Evolutionary conservation across 2,113 vertebrate genomes (phyloP).

Genomic region (Austrofundulus limnaeus): DNA sequence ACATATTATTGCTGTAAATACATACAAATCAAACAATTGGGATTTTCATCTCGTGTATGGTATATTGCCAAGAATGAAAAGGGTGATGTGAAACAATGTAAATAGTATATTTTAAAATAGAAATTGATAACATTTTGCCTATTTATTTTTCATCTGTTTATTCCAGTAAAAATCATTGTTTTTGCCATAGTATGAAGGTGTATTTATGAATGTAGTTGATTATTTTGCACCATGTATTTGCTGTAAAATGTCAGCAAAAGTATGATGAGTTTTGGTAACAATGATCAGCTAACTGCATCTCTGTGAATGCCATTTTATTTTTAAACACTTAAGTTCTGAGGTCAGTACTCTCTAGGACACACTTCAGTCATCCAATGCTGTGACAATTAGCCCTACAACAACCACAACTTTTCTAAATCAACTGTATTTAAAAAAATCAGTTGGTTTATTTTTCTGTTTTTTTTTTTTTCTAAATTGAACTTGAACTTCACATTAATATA

Average conservation of each 20-base stretch:
- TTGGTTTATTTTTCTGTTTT: conserved; percentile 27
- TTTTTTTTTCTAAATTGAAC: too few species aligned
- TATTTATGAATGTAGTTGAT: conserved; percentile 73
- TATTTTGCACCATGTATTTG: conserved; percentile 56
- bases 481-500: too few species aligned
- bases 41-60: conserved; percentile 91
- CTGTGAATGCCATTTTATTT: conserved; percentile 10
- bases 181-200: conserved; percentile 63
- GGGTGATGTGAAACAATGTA: conserved; percentile 84
- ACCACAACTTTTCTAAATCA: conserved; percentile 13
- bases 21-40: conserved; percentile 76
- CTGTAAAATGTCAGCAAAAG: conserved; percentile 50
- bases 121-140: conserved; percentile 52
- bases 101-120: conserved; percentile 83
- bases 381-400: conserved; percentile 31
- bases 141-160: conserved; percentile 57
- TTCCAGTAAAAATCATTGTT: conserved; percentile 36
- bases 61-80: conserved; percentile 85
- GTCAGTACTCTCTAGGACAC: conserved; percentile 20
- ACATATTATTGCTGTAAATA: conserved; percentile 86
- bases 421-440: background rate
- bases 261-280: conserved; percentile 34
- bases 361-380: conserved; percentile 68
- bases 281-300: conserved; percentile 46
- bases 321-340: conserved; percentile 16